Base-by-base conservation (phyloP, 2,113 vertebrate genomes). In the Oncorhynchus clarkii region DNA sequence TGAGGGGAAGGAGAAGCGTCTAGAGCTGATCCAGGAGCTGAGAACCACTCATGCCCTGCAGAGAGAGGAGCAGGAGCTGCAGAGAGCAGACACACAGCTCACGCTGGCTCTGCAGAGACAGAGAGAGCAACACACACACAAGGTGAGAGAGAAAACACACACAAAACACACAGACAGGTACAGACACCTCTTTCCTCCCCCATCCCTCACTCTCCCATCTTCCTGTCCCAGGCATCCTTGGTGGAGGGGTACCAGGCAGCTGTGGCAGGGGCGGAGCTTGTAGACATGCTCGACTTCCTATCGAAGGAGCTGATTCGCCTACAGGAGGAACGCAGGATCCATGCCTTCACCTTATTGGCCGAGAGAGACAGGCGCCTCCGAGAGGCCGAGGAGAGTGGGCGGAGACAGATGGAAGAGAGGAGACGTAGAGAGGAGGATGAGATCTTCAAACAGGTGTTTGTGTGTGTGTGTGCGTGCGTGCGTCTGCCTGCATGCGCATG, bases 321-420 rank as follows among this genome's bases (percentile, higher is more conserved):
- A 6, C 97, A 98, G 73, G 96, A 98, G 7, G 97, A 99, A 71
- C 92, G 93, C 67, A 89, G 92, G 74, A 91, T 97, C 84, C 97
- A 98, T 0, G 97, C 98, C 31, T 92, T 97, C 0, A 87, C 86
- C 9, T 89, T 97, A 66, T 75, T 99, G 81, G 97, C 96, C 0
- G 96, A 99, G 86, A 89, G 97, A 69, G 94, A 95, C 51, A 93
- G 96, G 0, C 90, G 93, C 12, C 84, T 93, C 45, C 88, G 94
- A 1, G 97, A 99, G 78, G 97, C 97, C 0, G 95, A 97, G 76
- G 97, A 99, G 92, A 96, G 95, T 0, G 97, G 98, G 0, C 86
- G 90, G 16, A 94, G 98, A 45, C 96, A 98, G 84, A 82, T 92
- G 83, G 98, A 98, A 74, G 94, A 95, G 80, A 88, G 85, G 18